Evolutionary conservation across 2,113 vertebrate species (phyloP).

Genomic region (Plecotus auritus): DNA sequence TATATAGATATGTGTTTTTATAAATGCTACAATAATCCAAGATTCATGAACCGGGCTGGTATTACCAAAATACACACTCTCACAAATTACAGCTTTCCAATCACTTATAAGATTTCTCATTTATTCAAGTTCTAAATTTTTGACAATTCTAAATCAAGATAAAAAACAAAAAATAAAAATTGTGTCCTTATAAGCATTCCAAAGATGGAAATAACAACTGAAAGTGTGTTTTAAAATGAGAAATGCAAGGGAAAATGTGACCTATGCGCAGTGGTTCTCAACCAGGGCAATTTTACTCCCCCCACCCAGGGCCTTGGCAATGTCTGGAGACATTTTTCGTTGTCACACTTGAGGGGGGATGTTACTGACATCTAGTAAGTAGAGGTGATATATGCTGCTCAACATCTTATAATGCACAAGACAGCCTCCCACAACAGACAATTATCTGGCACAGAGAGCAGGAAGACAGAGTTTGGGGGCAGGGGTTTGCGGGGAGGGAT

Average conservation of each 20-base stretch:
- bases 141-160: neutral
- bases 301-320: neutral
- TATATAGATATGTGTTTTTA: neutral
- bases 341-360: neutral
- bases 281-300: neutral
- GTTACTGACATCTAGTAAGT: neutral
- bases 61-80: slow-evolving; percentile 19
- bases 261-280: neutral
- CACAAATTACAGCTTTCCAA: neutral
- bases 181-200: neutral
- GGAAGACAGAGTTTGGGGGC: too few species aligned
- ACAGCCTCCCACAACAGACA: neutral
- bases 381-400: neutral
- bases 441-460: neutral
- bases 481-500: too few species aligned
- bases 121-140: slow-evolving; percentile 1
- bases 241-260: neutral
- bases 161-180: neutral
- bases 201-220: neutral
- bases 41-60: neutral
- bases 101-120: neutral
- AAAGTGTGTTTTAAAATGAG: neutral
- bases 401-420: neutral
- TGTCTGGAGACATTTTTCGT: neutral
- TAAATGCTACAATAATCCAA: neutral